Evolutionary conservation across 2,113 vertebrate genomes (phyloP).

Genomic region (Pedionomus torquatus): DNA sequence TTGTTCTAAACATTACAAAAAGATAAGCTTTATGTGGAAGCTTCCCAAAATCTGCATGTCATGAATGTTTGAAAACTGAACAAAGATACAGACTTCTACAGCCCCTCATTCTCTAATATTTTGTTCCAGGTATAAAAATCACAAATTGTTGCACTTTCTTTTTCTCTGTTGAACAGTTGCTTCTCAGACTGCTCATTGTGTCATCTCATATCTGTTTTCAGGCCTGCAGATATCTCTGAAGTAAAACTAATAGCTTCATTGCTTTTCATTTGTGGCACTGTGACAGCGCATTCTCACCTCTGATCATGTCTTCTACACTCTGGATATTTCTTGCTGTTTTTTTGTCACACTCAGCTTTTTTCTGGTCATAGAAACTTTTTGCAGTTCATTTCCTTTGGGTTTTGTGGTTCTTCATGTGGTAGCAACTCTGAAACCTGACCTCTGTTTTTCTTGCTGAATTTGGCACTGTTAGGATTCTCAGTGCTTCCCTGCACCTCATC

Average conservation of each 20-base stretch:
- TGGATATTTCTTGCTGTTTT: background rate
- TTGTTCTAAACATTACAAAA: background rate
- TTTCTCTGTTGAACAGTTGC: background rate
- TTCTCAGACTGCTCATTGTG: background rate
- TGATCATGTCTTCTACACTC: accelerated
- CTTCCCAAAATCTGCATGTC: background rate
- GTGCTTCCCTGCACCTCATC: background rate
- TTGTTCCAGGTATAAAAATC: background rate
- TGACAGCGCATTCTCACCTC: background rate
- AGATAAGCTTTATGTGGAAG: background rate
- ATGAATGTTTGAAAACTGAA: background rate
- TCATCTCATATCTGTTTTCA: background rate
- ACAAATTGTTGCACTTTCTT: background rate
- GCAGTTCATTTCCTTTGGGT: background rate
- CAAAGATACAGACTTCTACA: background rate
- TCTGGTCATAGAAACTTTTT: background rate
- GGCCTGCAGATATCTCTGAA: background rate
- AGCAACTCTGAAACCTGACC: background rate
- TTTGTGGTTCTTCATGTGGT: background rate
- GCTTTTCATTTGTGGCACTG: background rate
- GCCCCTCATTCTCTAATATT: background rate
- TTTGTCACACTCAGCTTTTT: background rate
- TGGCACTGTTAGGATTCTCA: background rate
- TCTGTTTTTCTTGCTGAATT: background rate
- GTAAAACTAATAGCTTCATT: background rate